These are phyloP conservation scores for Cheilosia vulpina DNA, from an alignment of 2,888 invertebrate genomes.

Conservation along the genomic window DNA sequence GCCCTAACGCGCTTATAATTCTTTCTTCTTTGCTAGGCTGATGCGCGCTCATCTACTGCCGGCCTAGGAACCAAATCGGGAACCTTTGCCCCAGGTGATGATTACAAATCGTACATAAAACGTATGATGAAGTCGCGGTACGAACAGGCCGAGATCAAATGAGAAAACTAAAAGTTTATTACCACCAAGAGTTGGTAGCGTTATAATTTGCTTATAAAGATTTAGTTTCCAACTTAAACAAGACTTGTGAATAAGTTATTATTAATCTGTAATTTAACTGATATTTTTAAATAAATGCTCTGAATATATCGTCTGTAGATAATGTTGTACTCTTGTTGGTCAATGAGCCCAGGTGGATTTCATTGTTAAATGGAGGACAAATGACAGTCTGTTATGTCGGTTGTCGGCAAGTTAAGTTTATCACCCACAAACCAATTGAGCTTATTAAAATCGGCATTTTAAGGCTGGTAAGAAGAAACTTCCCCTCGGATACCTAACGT, in stretches of 20 bases:
- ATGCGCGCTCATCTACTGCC: slow-evolving; percentile 87
- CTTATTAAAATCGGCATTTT: too few species aligned
- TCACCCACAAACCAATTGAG: too few species aligned
- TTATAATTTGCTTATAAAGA: slow-evolving; percentile 4
- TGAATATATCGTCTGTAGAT: slow-evolving; percentile 15
- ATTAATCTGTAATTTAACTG: slow-evolving; percentile 49
- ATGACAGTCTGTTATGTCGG: too few species aligned
- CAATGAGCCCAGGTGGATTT: too few species aligned
- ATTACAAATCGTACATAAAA: slow-evolving; percentile 83
- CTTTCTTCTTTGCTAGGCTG: slow-evolving; percentile 77
- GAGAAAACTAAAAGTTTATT: slow-evolving; percentile 13
- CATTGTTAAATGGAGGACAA: too few species aligned
- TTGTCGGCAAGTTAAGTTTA: too few species aligned
- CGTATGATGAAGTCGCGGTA: slow-evolving; percentile 84
- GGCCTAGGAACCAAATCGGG: slow-evolving; percentile 91
- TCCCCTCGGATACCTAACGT: too few species aligned
- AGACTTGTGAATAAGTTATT: slow-evolving; percentile 67
- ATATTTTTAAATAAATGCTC: slow-evolving; percentile 66
- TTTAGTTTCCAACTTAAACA: slow-evolving; percentile 25
- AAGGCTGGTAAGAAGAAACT: too few species aligned
- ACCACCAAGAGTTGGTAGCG: not conserved
- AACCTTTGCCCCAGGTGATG: slow-evolving; percentile 81
- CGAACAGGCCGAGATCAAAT: slow-evolving; percentile 80
- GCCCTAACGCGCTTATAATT: not conserved
- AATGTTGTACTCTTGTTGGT: not conserved